These are phyloP conservation scores for Serilophus lunatus DNA, from an alignment of 2,113 vertebrate genomes.

Conservation along the genomic window DNA sequence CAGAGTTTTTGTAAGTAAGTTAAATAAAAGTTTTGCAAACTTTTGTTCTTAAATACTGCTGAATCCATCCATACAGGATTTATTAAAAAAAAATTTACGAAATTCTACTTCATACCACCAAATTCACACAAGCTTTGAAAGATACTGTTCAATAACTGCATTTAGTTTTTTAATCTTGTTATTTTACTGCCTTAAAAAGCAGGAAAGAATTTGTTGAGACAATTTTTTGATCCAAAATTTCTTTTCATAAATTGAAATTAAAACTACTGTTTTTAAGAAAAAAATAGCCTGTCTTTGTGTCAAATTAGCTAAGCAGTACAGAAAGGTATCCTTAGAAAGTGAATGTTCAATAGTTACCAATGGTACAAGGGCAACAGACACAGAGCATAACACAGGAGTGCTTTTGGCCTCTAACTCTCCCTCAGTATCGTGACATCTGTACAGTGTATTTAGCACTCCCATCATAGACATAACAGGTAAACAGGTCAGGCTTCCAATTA, in stretches of 20 bases:
- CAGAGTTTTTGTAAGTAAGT: not conserved
- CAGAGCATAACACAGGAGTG: not conserved
- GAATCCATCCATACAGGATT: not conserved
- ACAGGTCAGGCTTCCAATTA: not conserved
- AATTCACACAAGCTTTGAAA: not conserved
- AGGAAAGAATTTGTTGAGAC: not conserved
- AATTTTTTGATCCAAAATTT: not conserved
- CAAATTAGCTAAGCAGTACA: not conserved
- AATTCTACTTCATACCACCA: not conserved
- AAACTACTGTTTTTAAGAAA: not conserved
- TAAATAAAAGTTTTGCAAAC: not conserved
- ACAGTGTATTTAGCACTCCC: not conserved
- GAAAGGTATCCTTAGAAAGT: not conserved
- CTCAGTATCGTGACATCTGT: rapidly evolving
- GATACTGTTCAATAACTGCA: not conserved
- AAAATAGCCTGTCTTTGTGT: not conserved
- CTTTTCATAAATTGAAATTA: not conserved
- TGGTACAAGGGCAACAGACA: not conserved
- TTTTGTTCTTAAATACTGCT: not conserved
- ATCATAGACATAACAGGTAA: not conserved
- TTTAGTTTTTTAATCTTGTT: not conserved
- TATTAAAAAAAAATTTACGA: not conserved
- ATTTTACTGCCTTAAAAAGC: not conserved
- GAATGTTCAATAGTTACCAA: not conserved
- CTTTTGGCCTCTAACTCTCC: not conserved